phyloP scores from a whole-genome alignment of 2,888 invertebrate genomes.

The Tuta absoluta region DNA sequence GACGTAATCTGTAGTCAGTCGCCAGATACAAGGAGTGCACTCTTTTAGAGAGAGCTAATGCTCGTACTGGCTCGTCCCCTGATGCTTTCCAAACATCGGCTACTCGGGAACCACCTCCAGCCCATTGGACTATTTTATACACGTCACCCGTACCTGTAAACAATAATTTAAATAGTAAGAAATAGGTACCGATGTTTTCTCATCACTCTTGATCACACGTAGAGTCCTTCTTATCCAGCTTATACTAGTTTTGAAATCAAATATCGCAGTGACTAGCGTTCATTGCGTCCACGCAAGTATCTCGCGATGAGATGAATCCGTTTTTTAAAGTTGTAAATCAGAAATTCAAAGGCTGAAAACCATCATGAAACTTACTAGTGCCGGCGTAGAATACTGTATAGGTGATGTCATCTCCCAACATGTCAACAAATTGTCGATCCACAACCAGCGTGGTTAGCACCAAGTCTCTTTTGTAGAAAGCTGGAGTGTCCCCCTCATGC shows the following conservation, averaged over 20 bases:
- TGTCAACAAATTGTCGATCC: constrained; percentile 80
- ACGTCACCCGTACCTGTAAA: constrained; percentile 79
- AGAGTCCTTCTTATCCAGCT: too few species aligned
- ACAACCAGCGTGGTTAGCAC: constrained; percentile 83
- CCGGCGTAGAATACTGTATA: constrained; percentile 83
- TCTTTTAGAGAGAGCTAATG: constrained; percentile 79
- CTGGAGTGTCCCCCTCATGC: constrained; percentile 82
- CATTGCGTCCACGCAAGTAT: too few species aligned
- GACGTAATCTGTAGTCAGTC: constrained; percentile 81
- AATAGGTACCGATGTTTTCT: too few species aligned
- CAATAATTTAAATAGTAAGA: neutral
- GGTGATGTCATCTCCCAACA: constrained; percentile 76
- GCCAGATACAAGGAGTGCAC: constrained; percentile 82
- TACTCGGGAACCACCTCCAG: constrained; percentile 77
- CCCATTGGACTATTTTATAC: constrained; percentile 85
- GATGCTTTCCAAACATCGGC: constrained; percentile 83
- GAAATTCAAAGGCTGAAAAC: neutral
- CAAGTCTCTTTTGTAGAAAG: constrained; percentile 83
- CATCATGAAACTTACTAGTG: constrained; percentile 76
- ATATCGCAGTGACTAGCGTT: too few species aligned
- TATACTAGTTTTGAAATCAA: too few species aligned
- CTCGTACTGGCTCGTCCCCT: constrained; percentile 79
- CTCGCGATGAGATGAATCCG: too few species aligned
- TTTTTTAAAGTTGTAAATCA: too few species aligned
- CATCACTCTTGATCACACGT: too few species aligned